These are phyloP conservation scores for Leptinotarsa peninsularis DNA, from an alignment of 2,888 invertebrate species.

Conservation along the genomic window DNA sequence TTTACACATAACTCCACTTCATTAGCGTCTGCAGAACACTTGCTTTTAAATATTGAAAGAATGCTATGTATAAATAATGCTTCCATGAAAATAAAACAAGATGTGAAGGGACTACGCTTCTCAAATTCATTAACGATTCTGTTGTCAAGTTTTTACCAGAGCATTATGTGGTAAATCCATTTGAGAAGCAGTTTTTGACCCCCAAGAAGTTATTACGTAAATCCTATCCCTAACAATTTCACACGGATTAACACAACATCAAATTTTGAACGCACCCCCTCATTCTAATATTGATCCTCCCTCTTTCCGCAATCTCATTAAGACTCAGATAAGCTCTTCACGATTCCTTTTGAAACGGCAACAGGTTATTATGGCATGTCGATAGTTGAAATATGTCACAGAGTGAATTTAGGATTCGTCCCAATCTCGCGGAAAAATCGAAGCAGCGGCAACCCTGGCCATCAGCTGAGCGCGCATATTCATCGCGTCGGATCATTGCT, in stretches of 20 bases:
- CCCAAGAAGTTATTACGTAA: too few species aligned
- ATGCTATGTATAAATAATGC: too few species aligned
- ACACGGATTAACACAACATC: neutral
- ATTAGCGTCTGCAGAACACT: too few species aligned
- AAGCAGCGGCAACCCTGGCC: conserved; percentile 7
- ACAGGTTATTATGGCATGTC: conserved; percentile 6
- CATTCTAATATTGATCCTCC: neutral
- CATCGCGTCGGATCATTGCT: conserved; percentile 64
- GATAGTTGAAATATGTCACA: neutral
- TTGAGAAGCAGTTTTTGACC: too few species aligned
- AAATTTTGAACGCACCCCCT: neutral
- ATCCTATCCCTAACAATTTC: neutral
- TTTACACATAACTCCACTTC: too few species aligned
- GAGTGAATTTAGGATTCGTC: neutral
- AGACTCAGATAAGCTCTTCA: neutral
- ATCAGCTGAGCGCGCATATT: conserved; percentile 62
- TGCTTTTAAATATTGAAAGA: too few species aligned
- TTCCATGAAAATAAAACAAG: too few species aligned
- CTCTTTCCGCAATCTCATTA: neutral
- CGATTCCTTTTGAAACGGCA: neutral
- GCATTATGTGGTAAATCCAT: too few species aligned
- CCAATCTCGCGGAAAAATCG: neutral
- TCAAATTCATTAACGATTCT: too few species aligned
- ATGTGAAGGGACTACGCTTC: too few species aligned
- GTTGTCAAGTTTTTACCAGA: too few species aligned